Conservation (phyloP, 2,797 vertebrate genomes). For the Onychomys leucogaster region DNA sequence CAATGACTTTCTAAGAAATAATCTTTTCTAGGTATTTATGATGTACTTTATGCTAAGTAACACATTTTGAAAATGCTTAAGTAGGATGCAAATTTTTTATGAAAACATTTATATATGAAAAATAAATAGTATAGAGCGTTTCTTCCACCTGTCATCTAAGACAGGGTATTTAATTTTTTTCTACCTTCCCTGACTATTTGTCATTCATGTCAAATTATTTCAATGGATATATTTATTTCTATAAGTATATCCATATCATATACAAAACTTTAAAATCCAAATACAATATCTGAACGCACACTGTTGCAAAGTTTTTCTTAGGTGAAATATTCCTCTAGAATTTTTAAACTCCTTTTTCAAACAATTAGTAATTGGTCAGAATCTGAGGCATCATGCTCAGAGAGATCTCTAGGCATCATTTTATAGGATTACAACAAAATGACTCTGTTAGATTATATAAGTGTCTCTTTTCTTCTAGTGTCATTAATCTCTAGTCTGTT, state of each 20-base stretch:
- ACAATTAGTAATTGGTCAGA: not conserved
- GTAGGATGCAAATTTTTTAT: not conserved
- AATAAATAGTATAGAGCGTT: not conserved
- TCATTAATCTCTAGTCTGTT: not conserved
- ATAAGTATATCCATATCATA: not conserved
- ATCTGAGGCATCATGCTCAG: not conserved
- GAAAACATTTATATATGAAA: not conserved
- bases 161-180: not conserved
- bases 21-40: not conserved
- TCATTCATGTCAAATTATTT: slow-evolving; percentile 34
- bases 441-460: not conserved
- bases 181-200: not conserved
- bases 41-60: not conserved
- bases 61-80: not conserved
- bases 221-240: not conserved
- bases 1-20: not conserved
- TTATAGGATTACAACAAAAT: not conserved
- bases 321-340: not conserved
- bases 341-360: not conserved
- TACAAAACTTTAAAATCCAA: not conserved
- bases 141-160: not conserved
- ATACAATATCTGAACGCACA: not conserved
- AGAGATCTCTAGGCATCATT: not conserved
- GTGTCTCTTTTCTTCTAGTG: not conserved
- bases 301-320: not conserved